Evolutionary conservation across 2,113 vertebrate species (phyloP), one percentile per base, ranked within the genome.

Genomic region (Carassius carassius): DNA sequence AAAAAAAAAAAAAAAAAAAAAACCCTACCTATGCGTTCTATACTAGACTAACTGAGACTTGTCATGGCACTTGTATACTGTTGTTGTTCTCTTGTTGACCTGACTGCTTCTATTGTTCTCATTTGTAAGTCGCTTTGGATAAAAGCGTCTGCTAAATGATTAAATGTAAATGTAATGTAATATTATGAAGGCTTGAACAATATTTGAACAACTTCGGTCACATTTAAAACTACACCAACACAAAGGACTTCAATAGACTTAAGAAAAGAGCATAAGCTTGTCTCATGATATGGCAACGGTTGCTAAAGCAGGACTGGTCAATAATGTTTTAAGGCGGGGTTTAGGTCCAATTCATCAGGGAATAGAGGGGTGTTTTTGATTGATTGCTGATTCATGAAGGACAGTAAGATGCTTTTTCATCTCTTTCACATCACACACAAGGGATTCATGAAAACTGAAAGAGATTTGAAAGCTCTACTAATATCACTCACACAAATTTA

Each of bases 351-450:
- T 35, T 69, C 7, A 35, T 69, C 65, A 17, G 16, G 10, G 60
- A 63, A 63, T 0, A 60, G 56, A 9, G 56, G 9, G 1, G 56
- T 2, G 56, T 63, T 35, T 69, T 8, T 69, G 63, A 65, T 32
- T 69, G 63, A 65, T 19, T 29, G n/a, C 25, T 56, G 29, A 11
- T 44, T 21, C 8, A 76, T 32, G 16, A 77, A 63, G 37, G 58
- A 79, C 37, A 63, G 35, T 14, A 6, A 19, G 60, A 65, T 25
- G 16, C 78, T 65, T 4, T 65, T 49, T 65, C 12, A 25, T n/a
- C 37, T 80, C 37, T 80, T 65, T 80, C 23, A 80, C 60, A 5
- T 79, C n/a, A 44, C 58, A 25, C 74, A 76, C 25, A 56, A 54
- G 23, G 16, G 11, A 14, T 44, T 47, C 41, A 16, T 19, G 21